Evolutionary conservation across 1,140 invertebrate genomes (phyloP).

Genomic region (Papilio dardanus): DNA sequence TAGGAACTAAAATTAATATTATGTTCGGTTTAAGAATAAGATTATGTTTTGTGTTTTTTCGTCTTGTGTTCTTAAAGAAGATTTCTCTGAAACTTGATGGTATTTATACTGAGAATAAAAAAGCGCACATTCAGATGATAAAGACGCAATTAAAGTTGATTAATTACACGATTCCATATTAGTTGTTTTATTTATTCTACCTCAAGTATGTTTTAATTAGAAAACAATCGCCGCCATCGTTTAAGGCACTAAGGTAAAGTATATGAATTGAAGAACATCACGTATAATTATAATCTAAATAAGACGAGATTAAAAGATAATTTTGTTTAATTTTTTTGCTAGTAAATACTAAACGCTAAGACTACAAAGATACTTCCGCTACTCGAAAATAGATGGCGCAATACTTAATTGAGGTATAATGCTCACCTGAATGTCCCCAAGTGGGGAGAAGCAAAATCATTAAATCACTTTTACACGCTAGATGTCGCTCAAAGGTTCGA

Average conservation of each 20-base stretch:
- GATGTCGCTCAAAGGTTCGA: not conserved
- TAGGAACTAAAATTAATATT: not conserved
- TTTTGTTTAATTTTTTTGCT: too few relatives aligned
- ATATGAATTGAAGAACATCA: not conserved
- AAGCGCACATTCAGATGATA: constrained; percentile 25
- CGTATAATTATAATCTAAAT: not conserved
- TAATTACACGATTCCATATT: not conserved
- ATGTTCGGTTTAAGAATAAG: not conserved
- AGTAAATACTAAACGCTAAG: too few relatives aligned
- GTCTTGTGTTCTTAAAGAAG: not conserved
- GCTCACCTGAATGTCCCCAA: not conserved
- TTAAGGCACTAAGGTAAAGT: too few relatives aligned
- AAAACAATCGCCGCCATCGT: too few relatives aligned
- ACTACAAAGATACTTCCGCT: not conserved
- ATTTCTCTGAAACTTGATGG: not conserved
- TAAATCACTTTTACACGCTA: not conserved
- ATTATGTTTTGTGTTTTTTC: not conserved
- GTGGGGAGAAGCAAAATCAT: not conserved
- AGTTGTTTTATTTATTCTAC: constrained; percentile 3
- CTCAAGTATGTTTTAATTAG: not conserved
- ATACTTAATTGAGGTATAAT: not conserved
- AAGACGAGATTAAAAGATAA: too few relatives aligned
- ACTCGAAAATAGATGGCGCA: not conserved
- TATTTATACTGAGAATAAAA: not conserved
- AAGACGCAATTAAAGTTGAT: constrained; percentile 14